Evolutionary conservation across 1,140 invertebrate species (phyloP).

Genomic region (Brachionus asplanchnoidis): DNA sequence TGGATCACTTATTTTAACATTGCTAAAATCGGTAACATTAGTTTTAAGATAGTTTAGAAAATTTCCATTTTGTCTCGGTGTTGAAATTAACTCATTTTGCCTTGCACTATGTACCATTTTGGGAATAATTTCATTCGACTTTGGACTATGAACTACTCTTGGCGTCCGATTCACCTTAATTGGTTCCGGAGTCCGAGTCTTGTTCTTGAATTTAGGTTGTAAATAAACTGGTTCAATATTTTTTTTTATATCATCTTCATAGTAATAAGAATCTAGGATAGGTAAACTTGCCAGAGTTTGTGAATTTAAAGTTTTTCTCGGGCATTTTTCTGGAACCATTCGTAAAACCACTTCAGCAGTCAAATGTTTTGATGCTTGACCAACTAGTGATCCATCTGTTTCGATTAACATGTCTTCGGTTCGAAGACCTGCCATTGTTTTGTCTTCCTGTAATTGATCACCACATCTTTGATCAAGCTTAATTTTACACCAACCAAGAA

Average conservation of each 20-base stretch:
- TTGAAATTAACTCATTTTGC: background rate
- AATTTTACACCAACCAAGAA: constrained; percentile 30
- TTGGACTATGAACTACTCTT: background rate
- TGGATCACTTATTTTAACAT: background rate
- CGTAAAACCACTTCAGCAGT: constrained; percentile 27
- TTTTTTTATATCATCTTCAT: background rate
- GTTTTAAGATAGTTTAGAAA: constrained; percentile 10
- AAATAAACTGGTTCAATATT: constrained; percentile 38
- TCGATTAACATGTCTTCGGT: constrained; percentile 33
- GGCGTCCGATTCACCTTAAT: background rate
- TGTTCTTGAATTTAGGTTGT: background rate
- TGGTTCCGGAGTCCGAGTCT: background rate
- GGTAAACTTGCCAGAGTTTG: background rate
- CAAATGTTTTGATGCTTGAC: background rate
- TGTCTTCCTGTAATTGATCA: background rate
- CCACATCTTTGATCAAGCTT: constrained; percentile 11
- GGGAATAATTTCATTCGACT: background rate
- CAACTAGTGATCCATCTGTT: background rate
- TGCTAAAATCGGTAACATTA: constrained; percentile 15
- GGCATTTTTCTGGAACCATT: constrained; percentile 6
- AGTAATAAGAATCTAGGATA: constrained; percentile 6
- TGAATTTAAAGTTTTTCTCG: background rate
- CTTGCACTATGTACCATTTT: background rate
- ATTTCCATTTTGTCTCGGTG: background rate
- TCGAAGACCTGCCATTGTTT: background rate